phyloP scores from a whole-genome alignment of 2,888 invertebrate genomes.

The Morpho deidamia region DNA sequence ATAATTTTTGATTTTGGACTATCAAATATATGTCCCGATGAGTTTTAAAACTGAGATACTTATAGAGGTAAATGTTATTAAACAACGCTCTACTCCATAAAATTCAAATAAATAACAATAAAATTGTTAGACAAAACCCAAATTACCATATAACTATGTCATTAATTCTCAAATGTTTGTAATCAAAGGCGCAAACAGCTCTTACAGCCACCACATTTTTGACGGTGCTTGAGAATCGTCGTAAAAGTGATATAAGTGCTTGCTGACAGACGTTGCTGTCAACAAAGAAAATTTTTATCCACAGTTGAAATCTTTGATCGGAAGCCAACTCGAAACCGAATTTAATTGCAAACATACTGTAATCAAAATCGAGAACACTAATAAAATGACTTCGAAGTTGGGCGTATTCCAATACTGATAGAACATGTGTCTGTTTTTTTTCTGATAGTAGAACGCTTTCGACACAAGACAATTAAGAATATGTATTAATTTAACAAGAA shows the following conservation, averaged over 20 bases:
- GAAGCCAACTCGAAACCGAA: constrained; percentile 44
- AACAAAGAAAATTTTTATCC: constrained; percentile 42
- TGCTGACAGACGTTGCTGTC: constrained; percentile 38
- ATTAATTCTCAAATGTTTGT: constrained; percentile 6
- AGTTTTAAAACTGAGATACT: no score
- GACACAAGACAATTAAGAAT: neutral
- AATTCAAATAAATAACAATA: neutral
- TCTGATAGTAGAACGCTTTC: neutral
- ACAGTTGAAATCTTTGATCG: constrained; percentile 45
- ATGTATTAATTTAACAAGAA: neutral
- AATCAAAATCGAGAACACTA: constrained; percentile 10
- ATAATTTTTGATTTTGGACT: no score
- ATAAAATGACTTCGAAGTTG: constrained; percentile 13
- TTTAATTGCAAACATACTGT: constrained; percentile 40
- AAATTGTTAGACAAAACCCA: neutral
- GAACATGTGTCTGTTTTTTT: neutral
- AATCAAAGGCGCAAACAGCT: constrained; percentile 14
- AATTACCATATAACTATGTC: neutral
- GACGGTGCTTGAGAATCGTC: constrained; percentile 7
- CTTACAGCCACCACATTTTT: constrained; percentile 9
- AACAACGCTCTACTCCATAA: no score
- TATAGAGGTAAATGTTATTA: no score
- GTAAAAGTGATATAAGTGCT: constrained; percentile 28
- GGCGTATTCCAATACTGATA: constrained; percentile 11
- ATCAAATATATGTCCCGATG: no score